phyloP scores from a whole-genome alignment of 2,797 vertebrate genomes.

The Poecilia picta region DNA sequence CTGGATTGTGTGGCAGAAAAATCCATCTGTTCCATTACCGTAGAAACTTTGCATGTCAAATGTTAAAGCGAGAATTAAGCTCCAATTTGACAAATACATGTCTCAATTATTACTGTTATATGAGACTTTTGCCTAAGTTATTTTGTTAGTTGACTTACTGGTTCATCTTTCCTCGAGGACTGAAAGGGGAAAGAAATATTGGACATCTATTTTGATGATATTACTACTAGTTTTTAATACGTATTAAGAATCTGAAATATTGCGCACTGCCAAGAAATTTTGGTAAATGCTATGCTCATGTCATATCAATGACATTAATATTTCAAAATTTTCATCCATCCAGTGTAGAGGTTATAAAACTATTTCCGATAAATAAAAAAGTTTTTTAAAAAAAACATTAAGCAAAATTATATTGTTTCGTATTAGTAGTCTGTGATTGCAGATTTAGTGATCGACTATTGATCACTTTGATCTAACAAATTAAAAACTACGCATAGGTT shows the following conservation, averaged over 20 bases:
- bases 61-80: constrained; percentile 66
- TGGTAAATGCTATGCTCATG: neutral
- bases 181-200: neutral
- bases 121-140: constrained; percentile 44
- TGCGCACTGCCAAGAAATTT: neutral
- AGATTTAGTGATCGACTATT: no score
- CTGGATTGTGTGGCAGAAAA: constrained; percentile 67
- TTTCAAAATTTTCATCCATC: neutral
- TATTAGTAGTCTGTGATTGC: no score
- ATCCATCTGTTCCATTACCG: constrained; percentile 75
- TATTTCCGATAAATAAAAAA: no score
- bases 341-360: neutral
- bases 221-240: neutral
- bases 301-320: neutral
- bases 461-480: no score
- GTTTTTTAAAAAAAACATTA: no score
- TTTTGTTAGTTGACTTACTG: constrained; percentile 12
- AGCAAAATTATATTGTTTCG: no score
- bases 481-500: no score
- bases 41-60: constrained; percentile 72
- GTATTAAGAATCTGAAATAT: neutral
- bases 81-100: constrained; percentile 62
- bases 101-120: constrained; percentile 64
- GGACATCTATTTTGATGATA: constrained; percentile 9
- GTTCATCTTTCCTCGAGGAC: constrained; percentile 37